These are phyloP conservation scores for Leptinotarsa peninsularis DNA, from an alignment of 2,888 invertebrate species.

Conservation along the genomic window DNA sequence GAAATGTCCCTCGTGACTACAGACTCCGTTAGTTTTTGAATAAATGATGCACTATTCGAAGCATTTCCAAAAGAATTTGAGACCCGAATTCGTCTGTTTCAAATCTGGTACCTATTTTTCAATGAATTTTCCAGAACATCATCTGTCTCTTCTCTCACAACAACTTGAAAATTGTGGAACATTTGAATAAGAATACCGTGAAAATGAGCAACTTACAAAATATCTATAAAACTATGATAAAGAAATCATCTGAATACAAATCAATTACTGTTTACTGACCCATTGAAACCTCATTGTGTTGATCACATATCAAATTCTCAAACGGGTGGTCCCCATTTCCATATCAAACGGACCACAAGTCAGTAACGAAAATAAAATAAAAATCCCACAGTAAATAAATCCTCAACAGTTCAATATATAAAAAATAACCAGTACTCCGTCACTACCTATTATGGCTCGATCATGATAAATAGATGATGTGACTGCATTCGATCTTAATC, in stretches of 20 bases:
- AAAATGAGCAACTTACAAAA: no score
- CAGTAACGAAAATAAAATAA: conserved; percentile 18
- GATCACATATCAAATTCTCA: not conserved
- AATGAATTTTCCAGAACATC: no score
- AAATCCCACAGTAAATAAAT: conserved; percentile 22
- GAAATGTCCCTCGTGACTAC: no score
- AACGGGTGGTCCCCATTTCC: conserved; percentile 27
- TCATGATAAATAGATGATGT: conserved; percentile 28
- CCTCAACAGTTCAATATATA: conserved; percentile 17
- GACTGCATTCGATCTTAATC: conserved; percentile 29
- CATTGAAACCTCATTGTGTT: not conserved
- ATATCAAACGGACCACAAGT: conserved; percentile 18
- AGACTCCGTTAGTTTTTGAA: no score
- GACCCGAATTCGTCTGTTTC: no score
- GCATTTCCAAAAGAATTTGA: no score
- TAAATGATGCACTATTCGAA: no score
- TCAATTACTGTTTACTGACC: not conserved
- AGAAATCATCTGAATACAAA: not conserved
- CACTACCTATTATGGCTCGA: conserved; percentile 28
- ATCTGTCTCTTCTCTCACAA: no score
- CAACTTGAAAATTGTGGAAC: no score
- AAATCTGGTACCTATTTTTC: no score
- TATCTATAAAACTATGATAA: not conserved
- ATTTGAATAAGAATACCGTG: no score
- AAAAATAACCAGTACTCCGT: conserved; percentile 24